These are phyloP conservation scores for Synergus laeviventris DNA, from an alignment of 2,888 invertebrate genomes.

Conservation along the genomic window DNA sequence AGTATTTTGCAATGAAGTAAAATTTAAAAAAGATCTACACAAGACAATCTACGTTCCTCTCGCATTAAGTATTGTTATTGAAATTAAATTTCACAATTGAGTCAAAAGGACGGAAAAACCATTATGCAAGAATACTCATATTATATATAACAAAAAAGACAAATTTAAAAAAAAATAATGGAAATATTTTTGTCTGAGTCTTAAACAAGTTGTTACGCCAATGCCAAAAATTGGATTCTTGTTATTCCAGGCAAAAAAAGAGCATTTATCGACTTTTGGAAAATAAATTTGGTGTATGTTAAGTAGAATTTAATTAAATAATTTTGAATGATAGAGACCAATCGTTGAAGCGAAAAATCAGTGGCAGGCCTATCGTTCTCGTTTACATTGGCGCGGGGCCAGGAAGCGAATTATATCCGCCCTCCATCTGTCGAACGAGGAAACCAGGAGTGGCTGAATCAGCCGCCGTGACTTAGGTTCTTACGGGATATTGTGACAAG, in stretches of 20 bases:
- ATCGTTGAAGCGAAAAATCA: constrained; percentile 34
- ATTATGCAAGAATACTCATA: neutral
- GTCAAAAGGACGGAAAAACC: neutral
- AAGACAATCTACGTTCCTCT: neutral
- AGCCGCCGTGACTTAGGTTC: constrained; percentile 39
- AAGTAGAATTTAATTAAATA: constrained; percentile 1
- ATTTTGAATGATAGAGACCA: constrained; percentile 26
- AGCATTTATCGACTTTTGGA: neutral
- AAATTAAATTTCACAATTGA: neutral
- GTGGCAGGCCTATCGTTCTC: constrained; percentile 25
- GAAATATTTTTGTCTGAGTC: neutral
- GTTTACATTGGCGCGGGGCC: constrained; percentile 40
- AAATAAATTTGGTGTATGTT: neutral
- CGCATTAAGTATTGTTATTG: neutral
- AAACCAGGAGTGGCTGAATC: constrained; percentile 44
- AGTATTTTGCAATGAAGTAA: neutral
- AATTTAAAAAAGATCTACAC: neutral
- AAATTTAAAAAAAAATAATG: neutral
- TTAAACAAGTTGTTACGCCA: neutral
- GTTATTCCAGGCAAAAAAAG: neutral
- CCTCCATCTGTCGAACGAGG: constrained; percentile 40
- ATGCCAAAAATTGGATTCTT: neutral
- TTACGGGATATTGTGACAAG: constrained; percentile 29
- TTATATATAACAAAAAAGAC: neutral
- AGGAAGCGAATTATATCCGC: constrained; percentile 41